Conservation (phyloP, 1,140 invertebrate species). For the Paracyclopina nana region DNA sequence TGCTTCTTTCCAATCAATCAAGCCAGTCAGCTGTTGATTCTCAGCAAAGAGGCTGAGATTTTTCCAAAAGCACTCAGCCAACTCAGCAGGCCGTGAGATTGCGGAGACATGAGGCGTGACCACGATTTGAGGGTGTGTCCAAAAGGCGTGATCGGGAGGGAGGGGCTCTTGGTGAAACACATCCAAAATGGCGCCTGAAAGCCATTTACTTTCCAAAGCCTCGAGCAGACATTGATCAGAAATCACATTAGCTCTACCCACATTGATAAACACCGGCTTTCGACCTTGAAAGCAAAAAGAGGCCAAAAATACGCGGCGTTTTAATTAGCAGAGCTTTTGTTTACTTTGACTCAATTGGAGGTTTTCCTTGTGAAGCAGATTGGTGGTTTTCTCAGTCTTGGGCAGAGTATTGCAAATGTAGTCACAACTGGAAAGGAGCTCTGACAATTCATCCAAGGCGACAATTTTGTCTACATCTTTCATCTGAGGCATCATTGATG, state of each 20-base stretch:
- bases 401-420: not conserved
- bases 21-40: not conserved
- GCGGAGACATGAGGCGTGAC: not conserved
- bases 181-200: not conserved
- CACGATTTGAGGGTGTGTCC: not conserved
- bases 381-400: not conserved
- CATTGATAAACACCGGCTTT: not conserved
- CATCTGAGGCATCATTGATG: too few relatives aligned
- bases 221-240: not conserved
- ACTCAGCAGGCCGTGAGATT: not conserved
- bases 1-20: not conserved
- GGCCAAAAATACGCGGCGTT: too few relatives aligned
- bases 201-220: not conserved
- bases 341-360: too few relatives aligned
- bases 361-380: too few relatives aligned
- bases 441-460: too few relatives aligned
- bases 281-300: not conserved
- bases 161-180: constrained; percentile 3
- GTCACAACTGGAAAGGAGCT: not conserved
- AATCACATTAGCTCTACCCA: not conserved
- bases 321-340: too few relatives aligned
- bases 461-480: too few relatives aligned
- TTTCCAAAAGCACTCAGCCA: not conserved
- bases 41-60: not conserved
- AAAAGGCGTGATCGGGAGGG: not conserved